These are phyloP conservation scores for Trichonephila inaurata DNA, from an alignment of 1,140 invertebrate genomes.

Conservation along the genomic window DNA sequence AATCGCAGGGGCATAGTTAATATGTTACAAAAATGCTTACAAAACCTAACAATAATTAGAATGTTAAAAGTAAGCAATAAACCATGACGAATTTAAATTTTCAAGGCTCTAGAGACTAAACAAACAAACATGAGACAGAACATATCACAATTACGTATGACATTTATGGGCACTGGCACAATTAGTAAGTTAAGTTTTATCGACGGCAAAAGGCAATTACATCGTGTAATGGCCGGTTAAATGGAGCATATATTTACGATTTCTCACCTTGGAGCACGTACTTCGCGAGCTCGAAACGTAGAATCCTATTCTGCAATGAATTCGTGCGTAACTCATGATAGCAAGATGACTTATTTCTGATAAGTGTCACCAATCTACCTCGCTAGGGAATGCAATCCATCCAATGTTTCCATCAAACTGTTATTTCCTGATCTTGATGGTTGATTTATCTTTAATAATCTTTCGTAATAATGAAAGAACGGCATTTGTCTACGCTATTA, in stretches of 20 bases:
- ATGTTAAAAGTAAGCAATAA: background rate
- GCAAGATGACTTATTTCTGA: too few relatives aligned
- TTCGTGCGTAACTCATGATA: background rate
- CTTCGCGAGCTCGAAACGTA: background rate
- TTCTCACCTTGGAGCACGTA: background rate
- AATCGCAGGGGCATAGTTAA: too few relatives aligned
- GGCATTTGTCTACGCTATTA: too few relatives aligned
- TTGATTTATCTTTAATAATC: too few relatives aligned
- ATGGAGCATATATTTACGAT: background rate
- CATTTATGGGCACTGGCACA: background rate
- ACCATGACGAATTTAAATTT: background rate
- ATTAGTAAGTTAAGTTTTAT: background rate
- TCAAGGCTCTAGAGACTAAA: background rate
- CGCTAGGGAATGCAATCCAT: too few relatives aligned
- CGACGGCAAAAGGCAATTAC: conserved; percentile 6
- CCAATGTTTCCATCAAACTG: too few relatives aligned
- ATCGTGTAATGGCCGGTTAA: background rate
- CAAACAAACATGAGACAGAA: background rate
- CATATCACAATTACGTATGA: background rate
- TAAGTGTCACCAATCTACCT: too few relatives aligned
- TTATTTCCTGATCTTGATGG: too few relatives aligned
- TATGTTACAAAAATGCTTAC: too few relatives aligned
- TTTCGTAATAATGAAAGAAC: too few relatives aligned
- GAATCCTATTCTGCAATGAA: background rate
- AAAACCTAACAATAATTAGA: too few relatives aligned